Evolutionary conservation across 2,797 vertebrate species (phyloP).

Genomic region (Mus caroli): DNA sequence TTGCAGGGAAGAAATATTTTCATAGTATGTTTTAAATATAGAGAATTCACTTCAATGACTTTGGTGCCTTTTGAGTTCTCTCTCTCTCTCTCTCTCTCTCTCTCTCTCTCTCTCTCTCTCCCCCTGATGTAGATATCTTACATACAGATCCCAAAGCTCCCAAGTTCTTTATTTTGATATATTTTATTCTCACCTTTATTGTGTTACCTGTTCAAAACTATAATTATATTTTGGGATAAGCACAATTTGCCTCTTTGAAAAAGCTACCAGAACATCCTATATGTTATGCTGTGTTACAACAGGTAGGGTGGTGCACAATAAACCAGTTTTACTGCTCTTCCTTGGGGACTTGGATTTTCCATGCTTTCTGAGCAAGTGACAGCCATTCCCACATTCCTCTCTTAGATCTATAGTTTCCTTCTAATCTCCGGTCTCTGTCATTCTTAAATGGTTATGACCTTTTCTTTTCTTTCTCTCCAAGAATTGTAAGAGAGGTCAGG

Average conservation of each 20-base stretch:
- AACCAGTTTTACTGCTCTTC: background rate
- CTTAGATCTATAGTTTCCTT: background rate
- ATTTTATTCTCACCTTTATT: constrained; percentile 19
- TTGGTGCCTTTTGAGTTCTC: background rate
- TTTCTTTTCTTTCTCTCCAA: background rate
- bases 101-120: too few relatives aligned
- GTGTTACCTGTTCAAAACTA: background rate
- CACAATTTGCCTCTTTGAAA: background rate
- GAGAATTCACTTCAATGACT: background rate
- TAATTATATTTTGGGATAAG: background rate
- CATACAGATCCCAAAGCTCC: background rate
- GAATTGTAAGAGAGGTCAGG: background rate
- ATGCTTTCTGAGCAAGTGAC: background rate
- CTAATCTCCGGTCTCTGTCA: background rate
- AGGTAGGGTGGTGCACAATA: background rate
- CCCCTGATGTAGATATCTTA: background rate
- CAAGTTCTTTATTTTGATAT: constrained; percentile 21
- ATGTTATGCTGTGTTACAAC: background rate
- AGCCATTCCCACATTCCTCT: background rate
- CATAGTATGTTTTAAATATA: background rate
- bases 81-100: too few relatives aligned
- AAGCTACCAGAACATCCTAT: background rate
- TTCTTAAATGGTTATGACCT: background rate
- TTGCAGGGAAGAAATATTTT: background rate
- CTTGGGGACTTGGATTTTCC: background rate